A percentile compares a stretch with the other conserved stretches of the same genome.
These are phyloP conservation scores for Cacoxenus indagator DNA, from an alignment of 2,888 invertebrate species.

Conservation along the genomic window DNA sequence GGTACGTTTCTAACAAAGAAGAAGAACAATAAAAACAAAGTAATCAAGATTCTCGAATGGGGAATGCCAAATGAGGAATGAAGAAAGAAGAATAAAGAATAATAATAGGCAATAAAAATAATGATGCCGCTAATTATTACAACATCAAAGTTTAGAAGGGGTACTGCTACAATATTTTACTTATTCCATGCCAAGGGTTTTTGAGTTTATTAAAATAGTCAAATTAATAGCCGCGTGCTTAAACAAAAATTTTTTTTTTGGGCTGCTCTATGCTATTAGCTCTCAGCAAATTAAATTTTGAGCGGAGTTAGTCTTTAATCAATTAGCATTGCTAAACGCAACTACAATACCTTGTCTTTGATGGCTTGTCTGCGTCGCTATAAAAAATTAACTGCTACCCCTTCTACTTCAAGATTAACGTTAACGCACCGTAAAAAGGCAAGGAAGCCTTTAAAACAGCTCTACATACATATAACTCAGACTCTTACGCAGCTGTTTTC, in stretches of 20 bases:
- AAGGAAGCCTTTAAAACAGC: no score
- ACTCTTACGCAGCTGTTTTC: no score
- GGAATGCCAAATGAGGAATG: neutral
- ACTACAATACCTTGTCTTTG: no score
- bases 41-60: neutral
- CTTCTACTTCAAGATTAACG: no score
- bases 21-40: neutral
- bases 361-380: no score
- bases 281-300: no score
- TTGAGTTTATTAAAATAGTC: neutral
- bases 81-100: neutral
- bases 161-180: neutral
- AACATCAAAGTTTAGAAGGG: neutral
- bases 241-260: neutral
- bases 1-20: neutral
- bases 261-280: no score
- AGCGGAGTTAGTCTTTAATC: no score
- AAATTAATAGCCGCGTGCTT: neutral
- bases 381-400: no score
- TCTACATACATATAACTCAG: no score
- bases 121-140: constrained; percentile 2
- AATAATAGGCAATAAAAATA: constrained; percentile 6
- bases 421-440: no score
- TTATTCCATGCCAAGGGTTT: neutral
- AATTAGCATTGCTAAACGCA: no score